Percentiles rank a stretch among this genome's conserved stretches.
Evolutionary conservation across 2,888 invertebrate species (phyloP).

Genomic region (Stictocephala bisonia): DNA sequence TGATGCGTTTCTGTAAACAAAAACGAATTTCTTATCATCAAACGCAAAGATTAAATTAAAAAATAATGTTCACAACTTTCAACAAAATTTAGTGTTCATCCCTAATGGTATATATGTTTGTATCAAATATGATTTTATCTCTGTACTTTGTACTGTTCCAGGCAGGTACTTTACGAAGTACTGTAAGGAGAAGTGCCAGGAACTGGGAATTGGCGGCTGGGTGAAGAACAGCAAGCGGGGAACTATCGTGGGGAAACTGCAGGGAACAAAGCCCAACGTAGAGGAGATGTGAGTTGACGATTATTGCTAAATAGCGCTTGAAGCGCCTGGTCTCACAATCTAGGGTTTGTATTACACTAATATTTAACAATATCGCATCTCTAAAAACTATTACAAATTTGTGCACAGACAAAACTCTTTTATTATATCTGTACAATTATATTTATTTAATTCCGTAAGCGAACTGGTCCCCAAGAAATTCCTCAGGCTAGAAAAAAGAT

Average conservation of each 20-base stretch:
- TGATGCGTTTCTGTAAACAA: too few species aligned
- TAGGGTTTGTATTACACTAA: background rate
- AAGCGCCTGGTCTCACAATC: background rate
- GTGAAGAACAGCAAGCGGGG: conserved; percentile 90
- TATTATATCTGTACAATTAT: too few species aligned
- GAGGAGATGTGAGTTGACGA: conserved; percentile 81
- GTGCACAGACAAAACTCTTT: too few species aligned
- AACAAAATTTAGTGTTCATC: background rate
- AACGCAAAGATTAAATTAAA: too few species aligned
- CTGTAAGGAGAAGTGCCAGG: conserved; percentile 81
- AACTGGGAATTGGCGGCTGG: conserved; percentile 86
- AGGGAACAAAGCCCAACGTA: conserved; percentile 81
- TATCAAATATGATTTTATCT: too few species aligned
- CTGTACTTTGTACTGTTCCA: conserved; percentile 62
- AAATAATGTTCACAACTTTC: background rate
- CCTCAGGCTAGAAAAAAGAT: too few species aligned
- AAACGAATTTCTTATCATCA: too few species aligned
- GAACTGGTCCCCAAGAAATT: too few species aligned
- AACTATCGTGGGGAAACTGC: conserved; percentile 90
- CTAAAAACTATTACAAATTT: too few species aligned
- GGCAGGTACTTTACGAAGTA: conserved; percentile 91
- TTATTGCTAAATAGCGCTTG: conserved; percentile 12
- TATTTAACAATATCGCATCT: too few species aligned
- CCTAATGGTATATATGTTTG: background rate
- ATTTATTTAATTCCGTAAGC: too few species aligned